Evolutionary conservation across 2,888 invertebrate genomes (phyloP), one percentile per base, ranked within the genome.

Genomic region (Rotaria magnacalcarata): DNA sequence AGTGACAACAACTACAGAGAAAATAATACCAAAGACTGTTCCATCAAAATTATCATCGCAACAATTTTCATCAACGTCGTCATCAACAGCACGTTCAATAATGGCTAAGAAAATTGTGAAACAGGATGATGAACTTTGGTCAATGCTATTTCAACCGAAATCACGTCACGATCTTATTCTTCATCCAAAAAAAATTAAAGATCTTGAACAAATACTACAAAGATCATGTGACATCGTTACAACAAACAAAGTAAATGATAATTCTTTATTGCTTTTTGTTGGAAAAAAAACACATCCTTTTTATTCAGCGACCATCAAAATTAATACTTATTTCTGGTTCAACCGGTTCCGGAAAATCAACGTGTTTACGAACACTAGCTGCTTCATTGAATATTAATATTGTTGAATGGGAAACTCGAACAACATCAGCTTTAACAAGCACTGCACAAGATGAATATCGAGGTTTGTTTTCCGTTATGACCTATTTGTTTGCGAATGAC

Each of bases 371-470:
- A 24, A 43, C n/a, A 43, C n/a, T 80, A 43, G 80, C 80, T 11
- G 7, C 21, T 47, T 43, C 80, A 80, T 47, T 80, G n/a, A 47
- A 80, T 80, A 47, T 47, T n/a, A 80, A 80, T 80, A 80, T 80
- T 43, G 47, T 80, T 47, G 80, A 80, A 47, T 80, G 80, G 80
- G 80, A 80, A 80, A 80, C 80, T 10, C 21, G 43, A n/a, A 80
- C 80, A 80, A 80, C 80, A 21, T 47, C 80, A 80, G n/a, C 41
- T 24, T 47, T 80, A n/a, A 80, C 80, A 47, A 80, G 3, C 11
- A n/a, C 80, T 47, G 11, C 47, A 43, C 10, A 4, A n/a, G 80
- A 80, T 80, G 47, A 80, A 67, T 34, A 67, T 34, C 67, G 67
- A 67, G 67, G 67, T 67, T 67, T 1, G 67, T 60, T 27, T 11